These are phyloP conservation scores for Tympanuchus pallidicinctus DNA, from an alignment of 2,113 vertebrate genomes.

Conservation along the genomic window DNA sequence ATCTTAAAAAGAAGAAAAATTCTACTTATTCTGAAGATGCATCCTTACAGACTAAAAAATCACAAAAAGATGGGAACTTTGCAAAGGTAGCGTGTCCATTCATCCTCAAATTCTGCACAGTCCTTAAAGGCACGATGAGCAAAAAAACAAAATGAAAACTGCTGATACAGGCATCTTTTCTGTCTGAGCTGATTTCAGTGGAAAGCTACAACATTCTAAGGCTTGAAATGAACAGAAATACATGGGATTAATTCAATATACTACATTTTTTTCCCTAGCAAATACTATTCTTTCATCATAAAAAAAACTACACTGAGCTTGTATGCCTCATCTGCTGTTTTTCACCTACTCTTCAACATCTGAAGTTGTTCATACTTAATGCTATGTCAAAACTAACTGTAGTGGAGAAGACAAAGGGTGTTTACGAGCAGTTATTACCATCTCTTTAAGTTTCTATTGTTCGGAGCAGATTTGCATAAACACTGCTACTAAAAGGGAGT, in stretches of 20 bases:
- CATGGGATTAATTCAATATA: background rate
- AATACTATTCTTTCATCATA: background rate
- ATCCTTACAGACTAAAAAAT: background rate
- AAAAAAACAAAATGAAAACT: background rate
- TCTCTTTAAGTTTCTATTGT: background rate
- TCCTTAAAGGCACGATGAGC: background rate
- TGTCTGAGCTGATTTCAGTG: background rate
- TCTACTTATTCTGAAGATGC: background rate
- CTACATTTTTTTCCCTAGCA: background rate
- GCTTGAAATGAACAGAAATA: background rate
- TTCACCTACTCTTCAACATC: background rate
- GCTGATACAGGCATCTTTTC: background rate
- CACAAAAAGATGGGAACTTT: background rate
- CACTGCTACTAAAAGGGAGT: background rate
- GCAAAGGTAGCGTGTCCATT: background rate
- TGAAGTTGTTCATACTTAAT: background rate
- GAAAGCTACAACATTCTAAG: background rate
- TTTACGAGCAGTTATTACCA: background rate
- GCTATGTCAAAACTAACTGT: background rate
- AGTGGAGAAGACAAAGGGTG: background rate
- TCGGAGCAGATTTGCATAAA: background rate
- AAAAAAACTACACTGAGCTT: background rate
- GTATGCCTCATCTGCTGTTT: background rate
- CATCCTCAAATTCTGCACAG: background rate
- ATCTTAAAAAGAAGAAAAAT: background rate